Evolutionary conservation across 2,888 invertebrate genomes (phyloP).

Genomic region (Thysanoteuthis rhombus): DNA sequence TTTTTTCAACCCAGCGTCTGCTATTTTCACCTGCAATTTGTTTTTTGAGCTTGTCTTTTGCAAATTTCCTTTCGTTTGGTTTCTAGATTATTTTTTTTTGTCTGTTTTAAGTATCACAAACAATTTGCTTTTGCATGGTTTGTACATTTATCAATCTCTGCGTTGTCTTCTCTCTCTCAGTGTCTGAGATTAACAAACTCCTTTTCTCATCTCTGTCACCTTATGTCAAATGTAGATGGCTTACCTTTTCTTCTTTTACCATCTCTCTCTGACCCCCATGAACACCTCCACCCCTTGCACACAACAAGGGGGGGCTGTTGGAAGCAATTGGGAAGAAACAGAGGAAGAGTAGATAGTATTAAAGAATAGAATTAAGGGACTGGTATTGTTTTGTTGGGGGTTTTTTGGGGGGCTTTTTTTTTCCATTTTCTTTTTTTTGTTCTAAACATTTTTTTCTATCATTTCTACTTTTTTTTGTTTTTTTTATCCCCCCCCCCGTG

Average conservation of each 20-base stretch:
- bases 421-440: neutral
- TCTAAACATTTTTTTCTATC: neutral
- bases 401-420: neutral
- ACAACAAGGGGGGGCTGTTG: no score
- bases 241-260: neutral
- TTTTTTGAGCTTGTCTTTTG: neutral
- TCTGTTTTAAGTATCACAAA: neutral
- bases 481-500: no score
- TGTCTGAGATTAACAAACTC: conserved; percentile 12
- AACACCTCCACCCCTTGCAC: no score
- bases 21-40: no score
- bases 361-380: neutral
- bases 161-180: neutral
- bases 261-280: neutral
- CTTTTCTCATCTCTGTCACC: conserved; percentile 12
- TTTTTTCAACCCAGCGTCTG: neutral
- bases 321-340: neutral
- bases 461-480: neutral
- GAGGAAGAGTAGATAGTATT: neutral
- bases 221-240: conserved; percentile 12
- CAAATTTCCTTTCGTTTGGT: neutral
- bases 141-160: conserved; percentile 12
- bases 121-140: neutral
- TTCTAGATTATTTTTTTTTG: neutral
- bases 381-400: neutral